Base-by-base conservation (phyloP, 2,888 invertebrate genomes). In the Cheilosia variabilis region DNA sequence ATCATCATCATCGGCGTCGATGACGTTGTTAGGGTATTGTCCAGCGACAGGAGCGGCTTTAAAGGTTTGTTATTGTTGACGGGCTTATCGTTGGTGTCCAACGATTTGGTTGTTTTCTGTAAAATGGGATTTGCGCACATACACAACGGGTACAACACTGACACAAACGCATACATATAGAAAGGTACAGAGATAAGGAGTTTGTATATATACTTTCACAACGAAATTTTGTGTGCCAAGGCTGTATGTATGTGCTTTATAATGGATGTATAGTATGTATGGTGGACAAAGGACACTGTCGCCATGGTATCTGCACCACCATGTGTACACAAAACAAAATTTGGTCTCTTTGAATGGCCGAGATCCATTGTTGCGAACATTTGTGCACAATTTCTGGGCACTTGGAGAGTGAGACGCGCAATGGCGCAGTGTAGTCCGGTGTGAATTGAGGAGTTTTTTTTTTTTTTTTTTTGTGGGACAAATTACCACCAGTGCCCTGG, bases 1-100 rank as follows among this genome's bases (percentile, higher is more conserved):
- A 86, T 68, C 60, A 88, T 71, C 77, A 78, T 77, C 37, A 78
- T 68, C 22, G 47, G 10, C 41, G 76, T 80, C 27, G 80, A 68
- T 79, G 87, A 71, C 57, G 88, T 71, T 79, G 81, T 77, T 13
- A 81, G 78, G 81, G 86, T 89, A 87, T 89, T 91, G 81, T 92
- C 92, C 77, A 92, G 84, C 13, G 92, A 92, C 41, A 92, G 88
- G 71, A 92, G 88, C 57, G 92, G 90, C 88, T 91, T 91, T 47
- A 92, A 89, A 34, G 91, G 90, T 88, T 92, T 92, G 88, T 92
- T 92, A 87, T 92, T 92, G 89, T 92, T 92, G 57, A 89, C 89
- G 24, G 90, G 83, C 88, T 91, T 91, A 68, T 91, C 91, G 84
- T 89, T 91, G 55, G 91, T 90, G 88, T 92, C 92, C 88, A 92